Evolutionary conservation across 2,113 vertebrate genomes (phyloP).

Genomic region (Prinia subflava): DNA sequence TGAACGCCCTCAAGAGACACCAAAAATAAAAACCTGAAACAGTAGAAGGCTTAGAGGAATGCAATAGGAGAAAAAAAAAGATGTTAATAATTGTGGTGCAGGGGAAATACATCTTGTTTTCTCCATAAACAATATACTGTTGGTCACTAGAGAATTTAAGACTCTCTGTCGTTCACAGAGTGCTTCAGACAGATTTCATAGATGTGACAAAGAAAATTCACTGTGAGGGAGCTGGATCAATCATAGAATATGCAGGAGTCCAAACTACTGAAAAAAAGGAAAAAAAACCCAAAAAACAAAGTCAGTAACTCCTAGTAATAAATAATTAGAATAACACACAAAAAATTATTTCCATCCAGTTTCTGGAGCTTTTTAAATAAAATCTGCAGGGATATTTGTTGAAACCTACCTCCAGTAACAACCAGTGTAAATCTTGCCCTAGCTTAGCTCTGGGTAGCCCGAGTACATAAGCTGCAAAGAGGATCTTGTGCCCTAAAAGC

Average conservation of each 20-base stretch:
- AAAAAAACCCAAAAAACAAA: background rate
- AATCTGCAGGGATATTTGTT: background rate
- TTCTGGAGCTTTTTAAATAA: background rate
- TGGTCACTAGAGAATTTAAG: background rate
- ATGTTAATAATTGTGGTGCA: background rate
- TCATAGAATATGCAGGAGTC: background rate
- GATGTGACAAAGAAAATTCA: background rate
- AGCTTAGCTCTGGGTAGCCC: background rate
- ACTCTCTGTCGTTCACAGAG: background rate
- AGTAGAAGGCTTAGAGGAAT: background rate
- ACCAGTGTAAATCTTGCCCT: background rate
- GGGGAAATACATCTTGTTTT: background rate
- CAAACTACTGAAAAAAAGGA: background rate
- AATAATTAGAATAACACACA: background rate
- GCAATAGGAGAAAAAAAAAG: rapidly evolving
- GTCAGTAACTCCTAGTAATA: background rate
- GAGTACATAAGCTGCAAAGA: background rate
- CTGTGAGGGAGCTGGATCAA: background rate
- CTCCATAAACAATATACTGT: background rate
- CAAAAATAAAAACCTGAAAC: background rate
- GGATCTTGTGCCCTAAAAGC: background rate
- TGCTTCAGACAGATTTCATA: background rate
- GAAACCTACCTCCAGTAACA: background rate
- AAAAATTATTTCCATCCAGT: background rate
- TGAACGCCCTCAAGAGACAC: rapidly evolving